phyloP scores from a whole-genome alignment of 2,888 invertebrate species.

The Caenorhabditis becei region DNA sequence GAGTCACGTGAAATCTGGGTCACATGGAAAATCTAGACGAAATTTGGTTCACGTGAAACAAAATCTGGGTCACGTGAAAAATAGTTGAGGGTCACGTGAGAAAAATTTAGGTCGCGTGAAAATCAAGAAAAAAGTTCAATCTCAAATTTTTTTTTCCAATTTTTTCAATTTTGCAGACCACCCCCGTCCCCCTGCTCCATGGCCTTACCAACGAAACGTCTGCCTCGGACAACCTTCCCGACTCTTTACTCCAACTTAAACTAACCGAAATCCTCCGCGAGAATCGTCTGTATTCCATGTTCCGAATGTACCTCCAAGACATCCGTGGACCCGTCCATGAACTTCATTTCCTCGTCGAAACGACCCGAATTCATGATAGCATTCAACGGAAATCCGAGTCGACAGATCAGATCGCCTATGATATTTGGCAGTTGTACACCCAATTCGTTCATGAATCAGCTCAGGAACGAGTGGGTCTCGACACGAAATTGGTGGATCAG shows the following conservation, averaged over 20 bases:
- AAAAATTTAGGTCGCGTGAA: no score
- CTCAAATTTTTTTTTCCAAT: no score
- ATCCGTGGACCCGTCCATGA: constrained; percentile 76
- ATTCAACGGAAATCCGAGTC: constrained; percentile 70
- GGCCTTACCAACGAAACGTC: constrained; percentile 62
- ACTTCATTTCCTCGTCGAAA: constrained; percentile 76
- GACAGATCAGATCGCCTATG: constrained; percentile 69
- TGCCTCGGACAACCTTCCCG: constrained; percentile 29
- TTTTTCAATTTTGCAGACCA: constrained; percentile 34
- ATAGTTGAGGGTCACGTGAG: no score
- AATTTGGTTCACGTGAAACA: no score
- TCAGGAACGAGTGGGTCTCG: constrained; percentile 70
- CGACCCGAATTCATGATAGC: constrained; percentile 74
- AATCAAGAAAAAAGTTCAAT: no score
- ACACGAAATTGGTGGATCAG: constrained; percentile 57
- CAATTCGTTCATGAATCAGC: constrained; percentile 76
- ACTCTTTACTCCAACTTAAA: constrained; percentile 55
- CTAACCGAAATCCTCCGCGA: constrained; percentile 71
- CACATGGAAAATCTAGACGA: no score
- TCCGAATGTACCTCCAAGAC: constrained; percentile 79
- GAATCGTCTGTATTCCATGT: constrained; percentile 74
- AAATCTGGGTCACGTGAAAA: no score
- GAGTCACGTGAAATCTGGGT: no score
- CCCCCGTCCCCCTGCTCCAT: constrained; percentile 62
- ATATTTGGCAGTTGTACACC: constrained; percentile 78